Evolutionary conservation across 2,797 vertebrate genomes (phyloP), one percentile per base, ranked within the genome.

Genomic region (Dicrostonyx torquatus): DNA sequence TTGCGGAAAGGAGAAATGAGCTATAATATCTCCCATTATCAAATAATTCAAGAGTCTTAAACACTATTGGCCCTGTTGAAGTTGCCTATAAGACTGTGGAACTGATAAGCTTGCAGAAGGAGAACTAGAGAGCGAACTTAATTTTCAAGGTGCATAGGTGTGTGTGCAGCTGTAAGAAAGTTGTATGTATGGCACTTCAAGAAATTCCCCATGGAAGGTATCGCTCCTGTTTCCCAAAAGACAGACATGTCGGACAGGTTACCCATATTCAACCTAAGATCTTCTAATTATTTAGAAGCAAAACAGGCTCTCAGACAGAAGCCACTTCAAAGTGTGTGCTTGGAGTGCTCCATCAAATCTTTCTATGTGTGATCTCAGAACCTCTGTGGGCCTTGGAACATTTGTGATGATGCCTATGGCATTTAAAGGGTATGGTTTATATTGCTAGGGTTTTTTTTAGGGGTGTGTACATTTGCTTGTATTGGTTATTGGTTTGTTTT

Each of bases 141-240:
- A 78, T 11, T 76, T 66, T 76, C 18, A 73, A 50, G 26, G 73
- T 87, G 40, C 78, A 31, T 6, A 45, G 22, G 73, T n/a, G 29
- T 80, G 31, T 60, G 18, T n/a, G 45, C 43, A 92, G 15, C 29
- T 90, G 66, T n/a, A 17, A 62, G 6, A 76, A 86, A 37, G 2
- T 13, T 88, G 53, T 77, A 48, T 72, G 17, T 66, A 4, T n/a
- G 9, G 31, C 55, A 40, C 34, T 94, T 92, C 34, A 55, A 68
- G 40, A 82, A 88, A 92, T 78, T 93, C 24, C 85, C 10, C 26
- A 11, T 91, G 13, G 77, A 94, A 79, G 48, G 34, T 34, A 80
- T 91, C 66, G 34, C 53, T 22, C 83, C 24, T n/a, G 2, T 85
- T 84, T 83, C 48, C 70, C 55, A 60, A 53, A 55, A 58, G 58